Percentiles rank a stretch among this genome's conserved stretches.
Conservation (phyloP, 2,113 vertebrate genomes). For the Oryzias curvinotus region DNA sequence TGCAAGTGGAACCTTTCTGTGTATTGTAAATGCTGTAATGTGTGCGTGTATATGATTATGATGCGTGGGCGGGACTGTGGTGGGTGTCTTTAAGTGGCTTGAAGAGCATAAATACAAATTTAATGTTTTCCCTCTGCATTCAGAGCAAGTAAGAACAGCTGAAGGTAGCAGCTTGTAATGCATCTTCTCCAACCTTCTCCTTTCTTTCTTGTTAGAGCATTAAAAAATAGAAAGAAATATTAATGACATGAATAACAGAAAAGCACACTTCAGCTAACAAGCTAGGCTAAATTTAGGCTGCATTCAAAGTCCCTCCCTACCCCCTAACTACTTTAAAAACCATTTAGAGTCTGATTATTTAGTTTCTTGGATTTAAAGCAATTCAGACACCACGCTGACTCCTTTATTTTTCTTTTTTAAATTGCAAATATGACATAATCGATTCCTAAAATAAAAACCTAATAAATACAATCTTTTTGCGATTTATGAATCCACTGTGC, state of each 20-base stretch:
- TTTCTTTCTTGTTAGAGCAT: not conserved
- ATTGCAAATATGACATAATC: no score
- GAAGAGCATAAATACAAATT: conserved; percentile 41
- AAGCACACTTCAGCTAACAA: not conserved
- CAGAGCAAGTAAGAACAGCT: not conserved
- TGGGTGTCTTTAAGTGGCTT: conserved; percentile 41
- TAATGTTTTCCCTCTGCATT: conserved; percentile 29
- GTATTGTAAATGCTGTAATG: conserved; percentile 10
- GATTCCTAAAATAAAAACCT: no score
- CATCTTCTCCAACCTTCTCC: conserved; percentile 6
- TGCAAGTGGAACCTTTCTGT: not conserved
- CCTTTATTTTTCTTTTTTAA: no score
- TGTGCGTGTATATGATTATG: conserved; percentile 26
- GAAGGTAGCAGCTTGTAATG: conserved; percentile 5
- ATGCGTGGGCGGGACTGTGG: conserved; percentile 55
- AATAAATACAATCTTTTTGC: no score
- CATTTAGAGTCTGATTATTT: no score
- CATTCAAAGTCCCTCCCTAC: no score
- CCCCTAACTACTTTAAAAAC: no score
- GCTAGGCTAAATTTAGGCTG: no score
- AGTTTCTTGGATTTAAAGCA: no score
- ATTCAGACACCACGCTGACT: no score
- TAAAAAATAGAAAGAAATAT: not conserved
- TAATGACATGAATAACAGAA: not conserved
- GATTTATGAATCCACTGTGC: no score